Conservation (phyloP, 2,888 invertebrate genomes). For the Drosophila aldrichi region DNA sequence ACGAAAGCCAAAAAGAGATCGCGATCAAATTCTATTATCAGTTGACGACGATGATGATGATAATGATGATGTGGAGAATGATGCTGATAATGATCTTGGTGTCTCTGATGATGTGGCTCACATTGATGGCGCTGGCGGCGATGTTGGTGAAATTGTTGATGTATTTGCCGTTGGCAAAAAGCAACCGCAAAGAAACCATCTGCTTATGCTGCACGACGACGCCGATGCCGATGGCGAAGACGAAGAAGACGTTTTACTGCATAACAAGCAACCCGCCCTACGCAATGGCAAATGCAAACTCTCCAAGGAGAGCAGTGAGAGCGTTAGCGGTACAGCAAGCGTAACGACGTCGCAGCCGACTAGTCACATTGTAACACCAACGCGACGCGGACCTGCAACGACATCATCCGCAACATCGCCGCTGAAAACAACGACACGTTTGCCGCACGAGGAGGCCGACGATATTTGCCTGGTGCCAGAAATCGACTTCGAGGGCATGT, state of each 20-base stretch:
- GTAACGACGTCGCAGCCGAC: conserved; percentile 41
- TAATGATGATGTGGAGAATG: conserved; percentile 28
- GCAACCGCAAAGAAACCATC: conserved; percentile 43
- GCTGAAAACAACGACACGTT: conserved; percentile 45
- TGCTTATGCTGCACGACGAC: conserved; percentile 49
- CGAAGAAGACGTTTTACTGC: conserved; percentile 49
- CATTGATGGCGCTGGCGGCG: conserved; percentile 52
- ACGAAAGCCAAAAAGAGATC: conserved; percentile 64
- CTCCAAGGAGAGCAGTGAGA: conserved; percentile 48
- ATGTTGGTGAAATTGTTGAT: conserved; percentile 32
- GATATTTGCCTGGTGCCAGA: conserved; percentile 93
- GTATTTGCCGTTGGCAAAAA: conserved; percentile 28
- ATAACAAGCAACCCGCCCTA: conserved; percentile 35
- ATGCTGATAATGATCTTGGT: conserved; percentile 33
- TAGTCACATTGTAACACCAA: conserved; percentile 62
- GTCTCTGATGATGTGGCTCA: conserved; percentile 32
- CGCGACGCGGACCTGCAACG: conserved; percentile 42
- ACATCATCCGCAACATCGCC: conserved; percentile 81
- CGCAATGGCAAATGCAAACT: conserved; percentile 50
- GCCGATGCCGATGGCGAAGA: conserved; percentile 53
- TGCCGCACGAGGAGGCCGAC: conserved; percentile 83
- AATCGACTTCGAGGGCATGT: conserved; percentile 92
- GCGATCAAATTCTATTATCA: conserved; percentile 75
- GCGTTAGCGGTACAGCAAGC: conserved; percentile 43
- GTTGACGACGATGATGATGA: conserved; percentile 52